Evolutionary conservation across 2,797 vertebrate genomes (phyloP).

Genomic region (Sardinella longiceps): DNA sequence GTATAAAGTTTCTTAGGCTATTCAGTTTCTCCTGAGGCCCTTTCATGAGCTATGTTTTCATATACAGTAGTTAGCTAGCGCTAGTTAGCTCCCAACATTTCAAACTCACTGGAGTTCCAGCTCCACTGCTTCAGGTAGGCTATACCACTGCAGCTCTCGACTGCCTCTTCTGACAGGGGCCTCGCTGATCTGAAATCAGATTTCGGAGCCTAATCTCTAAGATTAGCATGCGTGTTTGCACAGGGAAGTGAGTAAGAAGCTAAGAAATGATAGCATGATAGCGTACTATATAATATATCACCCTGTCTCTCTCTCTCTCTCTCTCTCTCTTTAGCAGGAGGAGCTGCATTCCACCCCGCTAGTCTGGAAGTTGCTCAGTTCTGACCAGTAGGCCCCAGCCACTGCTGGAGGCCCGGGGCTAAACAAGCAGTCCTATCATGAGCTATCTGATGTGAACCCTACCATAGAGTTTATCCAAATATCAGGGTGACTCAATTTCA

Average conservation of each 20-base stretch:
- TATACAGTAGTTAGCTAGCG: neutral
- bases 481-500: constrained; percentile 61
- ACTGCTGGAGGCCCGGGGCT: constrained; percentile 28
- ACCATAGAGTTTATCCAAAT: constrained; percentile 61
- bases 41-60: neutral
- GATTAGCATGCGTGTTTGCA: constrained; percentile 10
- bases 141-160: neutral
- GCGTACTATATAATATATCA: neutral
- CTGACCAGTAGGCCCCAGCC: constrained; percentile 19
- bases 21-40: neutral
- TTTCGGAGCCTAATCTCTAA: neutral
- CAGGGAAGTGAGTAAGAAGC: neutral
- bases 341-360: neutral
- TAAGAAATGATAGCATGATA: neutral
- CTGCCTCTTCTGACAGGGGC: neutral
- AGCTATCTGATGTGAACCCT: constrained; percentile 53
- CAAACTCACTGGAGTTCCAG: neutral
- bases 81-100: neutral
- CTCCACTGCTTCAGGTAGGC: neutral
- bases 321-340: neutral
- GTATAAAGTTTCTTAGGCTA: too few species aligned
- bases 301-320: neutral
- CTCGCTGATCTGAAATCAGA: neutral
- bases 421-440: constrained; percentile 57
- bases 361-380: neutral